These are phyloP conservation scores for Parnassius mnemosyne DNA, from an alignment of 2,888 invertebrate species.

Conservation along the genomic window DNA sequence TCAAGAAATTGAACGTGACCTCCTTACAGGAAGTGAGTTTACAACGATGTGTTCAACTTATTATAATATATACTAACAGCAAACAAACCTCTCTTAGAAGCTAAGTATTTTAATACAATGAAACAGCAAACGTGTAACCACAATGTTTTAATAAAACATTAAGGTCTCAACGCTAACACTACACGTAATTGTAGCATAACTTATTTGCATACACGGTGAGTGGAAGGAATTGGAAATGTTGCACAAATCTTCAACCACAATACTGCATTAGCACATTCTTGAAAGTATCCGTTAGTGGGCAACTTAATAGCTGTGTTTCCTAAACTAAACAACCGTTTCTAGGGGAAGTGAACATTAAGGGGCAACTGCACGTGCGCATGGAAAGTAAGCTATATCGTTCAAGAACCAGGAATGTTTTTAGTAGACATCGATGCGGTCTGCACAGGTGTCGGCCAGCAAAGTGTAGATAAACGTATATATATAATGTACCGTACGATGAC, in stretches of 20 bases:
- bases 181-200: constrained; percentile 25
- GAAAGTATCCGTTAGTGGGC: constrained; percentile 33
- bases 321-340: constrained; percentile 41
- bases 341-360: constrained; percentile 44
- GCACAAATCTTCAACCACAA: constrained; percentile 11
- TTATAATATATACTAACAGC: too few species aligned
- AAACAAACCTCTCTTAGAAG: too few species aligned
- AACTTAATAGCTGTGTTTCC: constrained; percentile 36
- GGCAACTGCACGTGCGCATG: constrained; percentile 41
- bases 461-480: constrained; percentile 9
- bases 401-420: constrained; percentile 13
- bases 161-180: constrained; percentile 14
- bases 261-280: constrained; percentile 24
- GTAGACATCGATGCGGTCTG: constrained; percentile 2
- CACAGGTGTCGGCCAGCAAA: constrained; percentile 18
- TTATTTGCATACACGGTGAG: constrained; percentile 21
- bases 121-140: constrained; percentile 9
- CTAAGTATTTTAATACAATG: neutral
- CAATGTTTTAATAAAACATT: constrained; percentile 27
- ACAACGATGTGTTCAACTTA: too few species aligned
- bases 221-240: constrained; percentile 18
- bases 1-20: too few species aligned
- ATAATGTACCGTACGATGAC: constrained; percentile 7
- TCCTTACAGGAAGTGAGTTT: too few species aligned
- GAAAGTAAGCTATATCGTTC: constrained; percentile 10